Evolutionary conservation across 2,888 invertebrate genomes (phyloP), one percentile per base, ranked within the genome.

Genomic region (Cryptops parisi): DNA sequence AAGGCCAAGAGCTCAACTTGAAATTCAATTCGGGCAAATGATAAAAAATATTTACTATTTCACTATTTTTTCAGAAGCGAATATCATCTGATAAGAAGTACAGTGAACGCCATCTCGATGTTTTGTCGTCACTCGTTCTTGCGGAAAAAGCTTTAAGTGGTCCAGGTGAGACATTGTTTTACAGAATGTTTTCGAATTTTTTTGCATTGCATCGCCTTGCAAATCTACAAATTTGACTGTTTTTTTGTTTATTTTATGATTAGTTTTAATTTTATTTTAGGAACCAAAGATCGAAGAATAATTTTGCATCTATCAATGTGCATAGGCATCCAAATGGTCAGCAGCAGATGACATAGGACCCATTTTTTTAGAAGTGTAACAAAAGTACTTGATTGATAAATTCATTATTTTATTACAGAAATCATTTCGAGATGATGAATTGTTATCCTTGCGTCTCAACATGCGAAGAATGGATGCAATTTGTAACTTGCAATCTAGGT

Each of bases 281-380:
- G 54, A 0, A 81, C 80, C 0, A 68, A 75, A 15, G 78, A 80
- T 60, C 74, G 84, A 53, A 71, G 80, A 56, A 69, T 82, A 38
- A 75, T 82, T 21, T 74, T 79, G 0, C 76, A 78, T 57, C 72
- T 85, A 52, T 79, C 83, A 0, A 68, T 86, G 27, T 78, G 80
- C 58, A 77, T 82, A 39, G 75, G 78, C 59, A 70, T 79, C 64
- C 74, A 83, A 70, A 71, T 74, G 72, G 70, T 76, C 61, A 70
- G 76, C n/a, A n/a, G n/a, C n/a, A n/a, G n/a, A n/a, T n/a, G n/a
- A n/a, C n/a, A n/a, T n/a, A n/a, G n/a, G n/a, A n/a, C n/a, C n/a
- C n/a, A n/a, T n/a, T n/a, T n/a, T n/a, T n/a, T n/a, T n/a, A n/a
- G n/a, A n/a, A n/a, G n/a, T n/a, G n/a, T n/a, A n/a, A n/a, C n/a